Evolutionary conservation across 53 echinoderm and acorn worm species (phyloP).

Genomic region (Paelopatides confundens): DNA sequence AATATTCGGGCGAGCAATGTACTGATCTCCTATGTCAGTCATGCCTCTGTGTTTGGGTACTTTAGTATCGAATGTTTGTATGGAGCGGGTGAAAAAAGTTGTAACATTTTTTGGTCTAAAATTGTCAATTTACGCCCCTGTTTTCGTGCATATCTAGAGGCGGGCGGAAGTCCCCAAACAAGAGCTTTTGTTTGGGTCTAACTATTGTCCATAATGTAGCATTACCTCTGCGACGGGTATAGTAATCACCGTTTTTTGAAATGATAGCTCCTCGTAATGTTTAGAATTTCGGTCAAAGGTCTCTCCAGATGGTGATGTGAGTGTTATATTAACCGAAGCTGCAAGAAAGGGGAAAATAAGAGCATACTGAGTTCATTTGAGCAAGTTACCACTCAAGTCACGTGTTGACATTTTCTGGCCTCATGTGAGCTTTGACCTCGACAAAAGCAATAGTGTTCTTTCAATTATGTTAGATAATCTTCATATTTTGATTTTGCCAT

Average conservation of each 20-base stretch:
- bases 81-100: too few relatives aligned
- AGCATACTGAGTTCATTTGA: too few relatives aligned
- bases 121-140: too few relatives aligned
- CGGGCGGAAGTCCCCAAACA: too few relatives aligned
- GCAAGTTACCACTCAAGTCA: neutral
- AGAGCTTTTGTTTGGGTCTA: too few relatives aligned
- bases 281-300: constrained; percentile 13
- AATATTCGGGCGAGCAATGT: too few relatives aligned
- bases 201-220: too few relatives aligned
- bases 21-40: too few relatives aligned
- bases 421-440: neutral
- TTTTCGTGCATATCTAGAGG: too few relatives aligned
- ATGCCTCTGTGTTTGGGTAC: too few relatives aligned
- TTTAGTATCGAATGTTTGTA: too few relatives aligned
- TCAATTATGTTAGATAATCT: neutral
- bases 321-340: constrained; percentile 15
- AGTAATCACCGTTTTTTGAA: constrained; percentile 25
- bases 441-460: neutral
- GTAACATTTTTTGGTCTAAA: too few relatives aligned
- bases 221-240: constrained; percentile 72
- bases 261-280: constrained; percentile 29
- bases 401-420: neutral
- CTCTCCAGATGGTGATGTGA: constrained; percentile 35
- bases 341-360: neutral
- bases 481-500: neutral